Conservation (phyloP, 2,888 invertebrate species). For the Crocallis elinguaria region DNA sequence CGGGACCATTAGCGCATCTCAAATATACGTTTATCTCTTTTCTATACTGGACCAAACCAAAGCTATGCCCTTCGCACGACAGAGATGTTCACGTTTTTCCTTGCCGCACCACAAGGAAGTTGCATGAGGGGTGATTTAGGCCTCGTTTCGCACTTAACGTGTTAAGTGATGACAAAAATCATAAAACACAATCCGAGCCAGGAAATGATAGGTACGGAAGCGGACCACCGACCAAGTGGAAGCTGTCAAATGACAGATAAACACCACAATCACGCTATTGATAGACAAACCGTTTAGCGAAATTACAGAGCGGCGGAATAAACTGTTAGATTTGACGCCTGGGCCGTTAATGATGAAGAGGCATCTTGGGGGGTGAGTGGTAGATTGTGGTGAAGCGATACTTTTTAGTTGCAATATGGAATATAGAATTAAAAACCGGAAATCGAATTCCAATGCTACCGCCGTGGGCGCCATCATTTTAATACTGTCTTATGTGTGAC, state of each 20-base stretch:
- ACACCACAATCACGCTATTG: constrained; percentile 29
- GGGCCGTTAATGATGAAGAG: constrained; percentile 11
- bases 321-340: constrained; percentile 61
- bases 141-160: too few species aligned
- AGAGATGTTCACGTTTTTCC: too few species aligned
- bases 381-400: not conserved
- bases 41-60: too few species aligned
- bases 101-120: too few species aligned
- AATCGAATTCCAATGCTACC: too few species aligned
- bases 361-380: constrained; percentile 11
- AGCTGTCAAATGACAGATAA: constrained; percentile 48
- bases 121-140: too few species aligned
- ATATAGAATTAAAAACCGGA: not conserved
- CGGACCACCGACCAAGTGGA: constrained; percentile 38
- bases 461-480: too few species aligned
- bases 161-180: constrained; percentile 3
- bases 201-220: constrained; percentile 49
- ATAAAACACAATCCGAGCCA: constrained; percentile 9
- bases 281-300: constrained; percentile 59
- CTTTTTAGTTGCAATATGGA: not conserved
- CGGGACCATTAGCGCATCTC: too few species aligned
- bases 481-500: too few species aligned
- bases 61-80: too few species aligned
- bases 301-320: constrained; percentile 70
- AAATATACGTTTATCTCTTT: too few species aligned